Evolutionary conservation across 1,140 invertebrate genomes (phyloP).

Genomic region (Cepaea nemoralis): DNA sequence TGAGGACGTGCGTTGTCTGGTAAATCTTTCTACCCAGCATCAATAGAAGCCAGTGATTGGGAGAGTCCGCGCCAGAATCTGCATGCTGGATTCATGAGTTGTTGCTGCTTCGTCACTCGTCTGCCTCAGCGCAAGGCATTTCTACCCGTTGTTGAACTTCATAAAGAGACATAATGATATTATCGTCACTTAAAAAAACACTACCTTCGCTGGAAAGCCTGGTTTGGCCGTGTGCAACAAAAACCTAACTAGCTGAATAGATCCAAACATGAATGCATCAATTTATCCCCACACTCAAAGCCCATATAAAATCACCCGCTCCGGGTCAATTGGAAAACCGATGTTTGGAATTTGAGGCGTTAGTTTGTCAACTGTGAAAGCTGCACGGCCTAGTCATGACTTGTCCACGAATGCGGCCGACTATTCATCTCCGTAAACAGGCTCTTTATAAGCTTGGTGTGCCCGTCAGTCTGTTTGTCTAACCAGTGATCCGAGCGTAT

Average conservation of each 20-base stretch:
- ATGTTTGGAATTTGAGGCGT: neutral
- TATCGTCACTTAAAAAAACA: neutral
- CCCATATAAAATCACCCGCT: slow-evolving; percentile 1
- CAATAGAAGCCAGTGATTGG: slow-evolving; percentile 1
- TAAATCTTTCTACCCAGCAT: neutral
- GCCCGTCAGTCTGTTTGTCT: neutral
- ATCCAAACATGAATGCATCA: neutral
- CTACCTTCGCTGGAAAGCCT: neutral
- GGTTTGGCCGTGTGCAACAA: neutral
- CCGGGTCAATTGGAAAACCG: slow-evolving; percentile 1
- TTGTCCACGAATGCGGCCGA: neutral
- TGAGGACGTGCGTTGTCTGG: too few relatives aligned
- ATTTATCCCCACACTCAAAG: neutral
- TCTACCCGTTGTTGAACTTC: neutral
- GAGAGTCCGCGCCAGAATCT: neutral
- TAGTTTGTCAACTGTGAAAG: neutral
- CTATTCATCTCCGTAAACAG: neutral
- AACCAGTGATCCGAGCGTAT: neutral
- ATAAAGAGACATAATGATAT: slow-evolving; percentile 5
- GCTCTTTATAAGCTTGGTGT: neutral
- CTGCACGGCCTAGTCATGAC: neutral
- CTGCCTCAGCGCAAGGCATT: neutral
- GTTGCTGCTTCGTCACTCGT: neutral
- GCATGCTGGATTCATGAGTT: too few relatives aligned
- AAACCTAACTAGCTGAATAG: neutral